Evolutionary conservation across 1,140 invertebrate species (phyloP), one percentile per base, ranked within the genome.

Genomic region (Drosophila gunungcola): DNA sequence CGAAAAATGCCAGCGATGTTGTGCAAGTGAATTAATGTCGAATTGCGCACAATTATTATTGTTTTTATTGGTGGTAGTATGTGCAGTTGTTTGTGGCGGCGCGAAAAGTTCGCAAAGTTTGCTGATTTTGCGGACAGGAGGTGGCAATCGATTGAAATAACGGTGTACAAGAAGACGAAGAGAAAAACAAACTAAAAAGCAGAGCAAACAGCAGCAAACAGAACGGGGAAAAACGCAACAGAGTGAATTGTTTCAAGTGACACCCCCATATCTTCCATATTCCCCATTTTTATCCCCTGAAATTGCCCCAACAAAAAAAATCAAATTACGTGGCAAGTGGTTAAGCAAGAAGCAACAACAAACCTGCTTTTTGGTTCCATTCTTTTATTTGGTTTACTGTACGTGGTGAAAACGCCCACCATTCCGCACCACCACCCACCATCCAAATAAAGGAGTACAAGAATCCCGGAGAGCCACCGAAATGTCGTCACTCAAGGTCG

Each of bases 401-500:
- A 67, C 72, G 48, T 49, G 41, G 41, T 27, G 29, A 39, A 27
- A 34, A 42, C 42, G 16, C 60, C 16, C 64, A 32, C 57, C 32
- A 45, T 51, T 58, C 48, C 52, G 43, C 45, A 56, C 51, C 25
- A 61, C 65, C 53, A 52, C 74, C 41, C 73, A 64, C 36, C 57
- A 48, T 45, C 56, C 34, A 60, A 41, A 58, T 27, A 52, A 45
- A 74, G 80, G 80, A 83, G 57, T 74, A 55, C 34, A 65, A 64
- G 51, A 62, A 72, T 56, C 58, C 62, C 32, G 60, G 39, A 34
- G 43, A 68, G 43, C 72, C 70, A 81, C 79, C 77, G 65, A 91
- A 80, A 95, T 95, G 95, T 94, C 95, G 88, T 95, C 95, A 70
- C 94, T 95, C 73, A 95, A 95, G 93, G 95, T 95, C 91, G 95